These are phyloP conservation scores for Benthosema pterotum DNA, from an alignment of 2,797 vertebrate species.

Conservation along the genomic window DNA sequence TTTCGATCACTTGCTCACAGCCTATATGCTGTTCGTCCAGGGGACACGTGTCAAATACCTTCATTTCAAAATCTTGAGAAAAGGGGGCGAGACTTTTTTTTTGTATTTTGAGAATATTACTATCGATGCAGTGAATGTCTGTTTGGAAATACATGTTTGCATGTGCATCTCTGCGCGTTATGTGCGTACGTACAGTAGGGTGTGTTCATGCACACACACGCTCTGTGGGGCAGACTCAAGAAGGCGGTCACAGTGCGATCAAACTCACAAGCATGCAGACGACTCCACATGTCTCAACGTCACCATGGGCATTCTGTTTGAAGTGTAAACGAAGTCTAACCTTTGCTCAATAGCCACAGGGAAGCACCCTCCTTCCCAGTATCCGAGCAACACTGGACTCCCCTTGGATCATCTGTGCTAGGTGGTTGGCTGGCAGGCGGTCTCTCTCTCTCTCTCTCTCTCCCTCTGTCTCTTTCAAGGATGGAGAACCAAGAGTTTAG, in stretches of 20 bases:
- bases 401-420: no score
- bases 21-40: conserved; percentile 4
- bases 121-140: conserved; percentile 22
- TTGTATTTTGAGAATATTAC: conserved; percentile 12
- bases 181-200: conserved; percentile 6
- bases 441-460: conserved; percentile 5
- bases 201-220: conserved; percentile 60
- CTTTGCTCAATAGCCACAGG: conserved; percentile 3
- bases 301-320: conserved; percentile 74
- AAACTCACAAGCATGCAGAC: conserved; percentile 85
- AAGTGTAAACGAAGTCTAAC: conserved; percentile 66
- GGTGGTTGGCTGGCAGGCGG: conserved; percentile 5
- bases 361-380: not conserved
- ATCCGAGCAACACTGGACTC: not conserved
- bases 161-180: conserved; percentile 22
- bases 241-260: conserved; percentile 80
- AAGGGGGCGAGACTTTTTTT: conserved; percentile 8
- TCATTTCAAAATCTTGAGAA: conserved; percentile 34
- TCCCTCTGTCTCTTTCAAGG: conserved; percentile 9
- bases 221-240: conserved; percentile 50
- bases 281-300: conserved; percentile 73
- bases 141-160: conserved; percentile 8
- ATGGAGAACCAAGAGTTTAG: conserved; percentile 29
- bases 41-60: conserved; percentile 46
- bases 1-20: conserved; percentile 15